phyloP scores from a whole-genome alignment of 2,888 invertebrate species.

The Melipona beecheii region DNA sequence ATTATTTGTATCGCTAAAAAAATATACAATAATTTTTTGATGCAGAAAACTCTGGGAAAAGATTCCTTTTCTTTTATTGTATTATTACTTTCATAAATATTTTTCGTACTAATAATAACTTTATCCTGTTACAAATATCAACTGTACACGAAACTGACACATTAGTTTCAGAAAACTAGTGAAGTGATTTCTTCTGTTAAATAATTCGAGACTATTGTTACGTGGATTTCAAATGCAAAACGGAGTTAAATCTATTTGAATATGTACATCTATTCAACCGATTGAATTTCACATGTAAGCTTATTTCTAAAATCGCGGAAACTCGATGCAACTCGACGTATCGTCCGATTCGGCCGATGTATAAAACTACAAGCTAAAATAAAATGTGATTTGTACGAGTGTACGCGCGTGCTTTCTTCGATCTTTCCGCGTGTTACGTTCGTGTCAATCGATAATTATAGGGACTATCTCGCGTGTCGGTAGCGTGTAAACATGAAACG shows the following conservation, averaged over 20 bases:
- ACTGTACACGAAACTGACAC: background rate
- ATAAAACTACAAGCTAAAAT: background rate
- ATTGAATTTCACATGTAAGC: background rate
- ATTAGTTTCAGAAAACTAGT: background rate
- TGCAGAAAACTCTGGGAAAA: background rate
- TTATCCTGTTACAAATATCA: no score
- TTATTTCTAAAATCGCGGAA: background rate
- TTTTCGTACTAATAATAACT: no score
- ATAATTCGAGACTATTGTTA: background rate
- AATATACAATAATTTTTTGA: background rate
- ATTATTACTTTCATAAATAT: no score
- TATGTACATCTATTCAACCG: background rate
- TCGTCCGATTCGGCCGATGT: background rate
- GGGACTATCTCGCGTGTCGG: constrained; percentile 22
- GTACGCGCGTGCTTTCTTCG: constrained; percentile 1
- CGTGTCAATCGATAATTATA: constrained; percentile 37
- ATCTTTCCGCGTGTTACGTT: background rate
- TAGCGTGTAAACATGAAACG: background rate
- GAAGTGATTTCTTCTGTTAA: background rate
- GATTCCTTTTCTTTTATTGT: no score
- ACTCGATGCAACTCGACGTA: background rate
- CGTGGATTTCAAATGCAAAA: background rate
- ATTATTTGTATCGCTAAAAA: background rate
- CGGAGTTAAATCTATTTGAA: background rate
- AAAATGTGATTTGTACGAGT: background rate